Evolutionary conservation across 1,140 invertebrate species (phyloP).

Genomic region (Eupeodes corollae): DNA sequence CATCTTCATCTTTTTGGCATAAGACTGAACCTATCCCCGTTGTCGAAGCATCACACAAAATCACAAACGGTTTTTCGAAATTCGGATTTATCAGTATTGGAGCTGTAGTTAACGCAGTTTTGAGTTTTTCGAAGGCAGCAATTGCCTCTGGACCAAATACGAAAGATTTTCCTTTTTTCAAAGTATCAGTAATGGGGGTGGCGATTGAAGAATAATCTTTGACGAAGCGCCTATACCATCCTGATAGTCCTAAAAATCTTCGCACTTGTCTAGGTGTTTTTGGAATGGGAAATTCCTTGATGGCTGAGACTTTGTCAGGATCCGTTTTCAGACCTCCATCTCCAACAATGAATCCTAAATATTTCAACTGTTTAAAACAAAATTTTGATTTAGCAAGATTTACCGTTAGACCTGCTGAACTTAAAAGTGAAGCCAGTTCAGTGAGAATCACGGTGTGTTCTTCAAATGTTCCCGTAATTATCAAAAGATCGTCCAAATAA

Average conservation of each 20-base stretch:
- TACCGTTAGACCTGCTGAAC: constrained; percentile 37
- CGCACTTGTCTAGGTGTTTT: constrained; percentile 9
- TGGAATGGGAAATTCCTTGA: constrained; percentile 7
- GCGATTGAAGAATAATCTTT: constrained; percentile 30
- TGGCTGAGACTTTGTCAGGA: constrained; percentile 6
- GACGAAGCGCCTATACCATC: constrained; percentile 33
- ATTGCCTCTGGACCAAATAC: not conserved
- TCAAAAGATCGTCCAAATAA: constrained; percentile 6
- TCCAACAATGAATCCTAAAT: constrained; percentile 12
- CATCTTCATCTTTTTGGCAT: not conserved
- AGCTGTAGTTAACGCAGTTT: not conserved
- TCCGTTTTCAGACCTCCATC: constrained; percentile 7
- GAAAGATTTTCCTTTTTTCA: too few relatives aligned
- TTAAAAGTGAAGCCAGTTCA: too few relatives aligned
- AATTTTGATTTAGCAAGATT: constrained; percentile 38
- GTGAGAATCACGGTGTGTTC: constrained; percentile 1
- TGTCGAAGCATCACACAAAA: constrained; percentile 6
- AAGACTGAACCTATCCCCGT: constrained; percentile 1
- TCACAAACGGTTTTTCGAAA: too few relatives aligned
- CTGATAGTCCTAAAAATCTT: constrained; percentile 20
- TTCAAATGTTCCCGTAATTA: constrained; percentile 4
- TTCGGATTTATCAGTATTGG: too few relatives aligned
- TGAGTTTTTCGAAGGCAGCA: not conserved
- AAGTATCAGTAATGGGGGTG: too few relatives aligned
- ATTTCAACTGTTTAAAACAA: constrained; percentile 19